phyloP scores from a whole-genome alignment of 2,888 invertebrate species.

The Drosophila pseudotalamancana region DNA sequence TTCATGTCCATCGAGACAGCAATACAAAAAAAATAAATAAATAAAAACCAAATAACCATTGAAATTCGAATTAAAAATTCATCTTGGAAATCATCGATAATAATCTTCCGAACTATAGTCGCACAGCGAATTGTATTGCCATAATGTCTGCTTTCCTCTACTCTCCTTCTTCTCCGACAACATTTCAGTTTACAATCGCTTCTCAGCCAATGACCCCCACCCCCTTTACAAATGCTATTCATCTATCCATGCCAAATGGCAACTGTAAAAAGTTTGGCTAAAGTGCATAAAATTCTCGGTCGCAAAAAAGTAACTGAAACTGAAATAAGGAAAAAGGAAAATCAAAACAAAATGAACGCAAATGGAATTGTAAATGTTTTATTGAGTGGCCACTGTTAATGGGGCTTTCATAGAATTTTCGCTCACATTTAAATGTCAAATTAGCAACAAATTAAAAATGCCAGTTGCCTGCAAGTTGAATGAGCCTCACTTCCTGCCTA shows the following conservation, averaged over 20 bases:
- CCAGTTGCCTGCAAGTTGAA: conserved; percentile 41
- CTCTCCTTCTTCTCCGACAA: neutral
- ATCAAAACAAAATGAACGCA: neutral
- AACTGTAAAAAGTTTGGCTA: conserved; percentile 44
- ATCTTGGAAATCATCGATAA: conserved; percentile 27
- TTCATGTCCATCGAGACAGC: conserved; percentile 25
- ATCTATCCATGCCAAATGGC: conserved; percentile 28
- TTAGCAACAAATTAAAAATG: conserved; percentile 72
- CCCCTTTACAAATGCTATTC: neutral
- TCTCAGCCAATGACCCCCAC: neutral
- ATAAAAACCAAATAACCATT: neutral
- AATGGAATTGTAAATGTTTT: conserved; percentile 11
- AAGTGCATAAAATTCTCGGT: conserved; percentile 39
- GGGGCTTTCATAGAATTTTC: conserved; percentile 36
- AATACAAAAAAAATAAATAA: conserved; percentile 8
- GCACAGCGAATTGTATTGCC: neutral
- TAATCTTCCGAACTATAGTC: conserved; percentile 4
- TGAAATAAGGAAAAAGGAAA: neutral
- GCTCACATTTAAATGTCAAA: conserved; percentile 64
- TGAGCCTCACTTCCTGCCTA: conserved; percentile 8
- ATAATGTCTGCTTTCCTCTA: conserved; percentile 3
- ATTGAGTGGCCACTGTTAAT: conserved; percentile 39
- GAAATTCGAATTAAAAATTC: conserved; percentile 35
- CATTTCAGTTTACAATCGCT: neutral
- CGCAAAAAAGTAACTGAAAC: conserved; percentile 9